Conservation (phyloP, 2,797 vertebrate genomes). For the Loris lydekkerianus region DNA sequence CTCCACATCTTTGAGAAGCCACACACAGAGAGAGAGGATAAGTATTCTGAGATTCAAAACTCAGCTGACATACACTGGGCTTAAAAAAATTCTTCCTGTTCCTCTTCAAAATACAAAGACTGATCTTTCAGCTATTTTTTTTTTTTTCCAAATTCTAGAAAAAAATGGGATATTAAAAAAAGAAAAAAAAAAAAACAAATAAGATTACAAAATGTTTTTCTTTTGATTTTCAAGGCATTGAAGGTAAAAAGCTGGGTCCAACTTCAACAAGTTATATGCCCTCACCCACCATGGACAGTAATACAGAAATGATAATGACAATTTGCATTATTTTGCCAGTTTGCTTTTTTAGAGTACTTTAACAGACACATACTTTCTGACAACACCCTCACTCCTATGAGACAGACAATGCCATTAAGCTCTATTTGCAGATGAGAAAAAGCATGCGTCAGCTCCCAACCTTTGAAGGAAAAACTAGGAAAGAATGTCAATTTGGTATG, state of each 20-base stretch:
- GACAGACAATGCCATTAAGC: not conserved
- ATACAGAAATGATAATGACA: not conserved
- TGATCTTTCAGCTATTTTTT: constrained; percentile 31
- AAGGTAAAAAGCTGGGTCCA: not conserved
- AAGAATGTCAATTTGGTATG: not conserved
- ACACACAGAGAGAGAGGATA: not conserved
- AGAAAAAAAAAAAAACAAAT: constrained; percentile 21
- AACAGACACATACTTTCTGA: not conserved
- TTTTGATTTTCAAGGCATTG: not conserved
- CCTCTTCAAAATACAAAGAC: constrained; percentile 48
- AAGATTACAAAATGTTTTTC: not conserved
- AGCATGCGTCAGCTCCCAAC: not conserved
- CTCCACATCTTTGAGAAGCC: constrained; percentile 39
- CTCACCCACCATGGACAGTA: not conserved
- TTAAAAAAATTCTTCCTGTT: constrained; percentile 71
- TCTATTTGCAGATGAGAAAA: constrained; percentile 42
- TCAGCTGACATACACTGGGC: constrained; percentile 44
- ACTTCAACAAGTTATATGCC: not conserved
- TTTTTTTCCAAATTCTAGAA: constrained; percentile 14
- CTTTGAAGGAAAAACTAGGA: not conserved
- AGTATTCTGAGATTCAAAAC: constrained; percentile 71
- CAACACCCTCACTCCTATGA: not conserved
- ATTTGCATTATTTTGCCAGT: not conserved
- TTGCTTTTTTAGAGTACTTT: not conserved
- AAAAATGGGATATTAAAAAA: not conserved